Percentiles rank a stretch among this genome's conserved stretches.
Evolutionary conservation across 35 echinoderm and acorn worm species (phyloP).

Genomic region (Apostichopus californicus): DNA sequence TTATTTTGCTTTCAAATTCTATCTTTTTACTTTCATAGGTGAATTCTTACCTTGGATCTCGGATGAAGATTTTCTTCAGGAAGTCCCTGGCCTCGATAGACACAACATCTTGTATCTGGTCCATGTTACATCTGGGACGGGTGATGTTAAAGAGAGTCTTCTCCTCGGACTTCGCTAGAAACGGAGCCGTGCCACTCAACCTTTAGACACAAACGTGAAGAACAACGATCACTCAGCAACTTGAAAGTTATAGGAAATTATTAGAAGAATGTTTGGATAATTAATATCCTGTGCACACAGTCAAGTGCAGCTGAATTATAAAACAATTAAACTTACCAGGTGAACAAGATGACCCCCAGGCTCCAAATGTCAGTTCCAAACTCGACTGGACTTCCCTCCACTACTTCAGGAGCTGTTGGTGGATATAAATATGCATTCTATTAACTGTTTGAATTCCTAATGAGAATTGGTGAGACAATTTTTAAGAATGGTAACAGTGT

Average conservation of each 20-base stretch:
- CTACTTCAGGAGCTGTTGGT: constrained; percentile 77
- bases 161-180: constrained; percentile 66
- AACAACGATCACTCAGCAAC: too few species aligned
- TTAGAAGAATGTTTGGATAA: too few species aligned
- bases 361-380: constrained; percentile 90
- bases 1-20: background rate
- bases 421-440: background rate
- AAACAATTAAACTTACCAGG: constrained; percentile 56
- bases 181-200: constrained; percentile 87
- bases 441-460: too few species aligned
- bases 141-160: constrained; percentile 91
- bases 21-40: background rate
- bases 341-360: constrained; percentile 76
- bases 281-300: too few species aligned
- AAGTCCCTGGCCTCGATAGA: constrained; percentile 66
- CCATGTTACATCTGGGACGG: constrained; percentile 68
- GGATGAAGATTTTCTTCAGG: constrained; percentile 65
- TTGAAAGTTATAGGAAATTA: too few species aligned
- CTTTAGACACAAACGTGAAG: constrained; percentile 22
- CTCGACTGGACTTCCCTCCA: constrained; percentile 66
- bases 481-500: too few species aligned
- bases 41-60: constrained; percentile 58
- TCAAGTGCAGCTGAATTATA: background rate
- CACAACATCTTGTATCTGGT: constrained; percentile 60
- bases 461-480: too few species aligned